Percentiles rank a stretch among this genome's conserved stretches.
Evolutionary conservation across 2,797 vertebrate species (phyloP).

Genomic region (Microctenopoma stevenorrisi): DNA sequence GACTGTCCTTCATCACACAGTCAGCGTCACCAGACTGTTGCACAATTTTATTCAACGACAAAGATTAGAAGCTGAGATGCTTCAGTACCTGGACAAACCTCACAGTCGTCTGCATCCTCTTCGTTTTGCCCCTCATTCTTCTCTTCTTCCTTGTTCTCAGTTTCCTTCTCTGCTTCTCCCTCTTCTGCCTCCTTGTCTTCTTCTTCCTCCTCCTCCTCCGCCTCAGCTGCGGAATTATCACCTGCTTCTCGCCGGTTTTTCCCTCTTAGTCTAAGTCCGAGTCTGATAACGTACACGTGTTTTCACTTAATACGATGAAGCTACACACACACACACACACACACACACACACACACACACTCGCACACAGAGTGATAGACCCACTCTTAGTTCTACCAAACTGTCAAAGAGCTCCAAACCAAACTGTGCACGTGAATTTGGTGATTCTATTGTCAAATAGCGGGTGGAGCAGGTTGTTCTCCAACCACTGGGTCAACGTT

Average conservation of each 20-base stretch:
- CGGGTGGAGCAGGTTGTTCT: too few relatives aligned
- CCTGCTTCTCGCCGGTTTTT: conserved; percentile 2
- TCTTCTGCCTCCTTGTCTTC: not conserved
- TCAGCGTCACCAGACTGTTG: too few relatives aligned
- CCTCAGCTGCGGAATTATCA: conserved; percentile 2
- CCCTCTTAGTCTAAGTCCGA: conserved; percentile 35
- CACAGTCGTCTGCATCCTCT: conserved; percentile 58
- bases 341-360: too few relatives aligned
- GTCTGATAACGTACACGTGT: conserved; percentile 26
- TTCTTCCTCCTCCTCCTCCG: conserved; percentile 18
- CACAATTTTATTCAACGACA: too few relatives aligned
- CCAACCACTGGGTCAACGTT: not conserved
- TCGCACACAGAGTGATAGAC: too few relatives aligned
- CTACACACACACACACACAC: too few relatives aligned
- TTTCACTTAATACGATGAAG: not conserved
- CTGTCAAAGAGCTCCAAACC: not conserved
- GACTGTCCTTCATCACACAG: too few relatives aligned
- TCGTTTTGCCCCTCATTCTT: conserved; percentile 28
- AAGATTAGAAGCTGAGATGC: not conserved
- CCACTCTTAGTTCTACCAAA: too few relatives aligned
- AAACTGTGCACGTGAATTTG: not conserved
- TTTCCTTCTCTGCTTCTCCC: not conserved
- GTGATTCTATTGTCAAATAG: too few relatives aligned
- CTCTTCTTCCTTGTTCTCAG: conserved; percentile 21
- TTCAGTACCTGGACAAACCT: conserved; percentile 78